Conservation (phyloP, 2,888 invertebrate genomes). For the Craniophora ligustri region DNA sequence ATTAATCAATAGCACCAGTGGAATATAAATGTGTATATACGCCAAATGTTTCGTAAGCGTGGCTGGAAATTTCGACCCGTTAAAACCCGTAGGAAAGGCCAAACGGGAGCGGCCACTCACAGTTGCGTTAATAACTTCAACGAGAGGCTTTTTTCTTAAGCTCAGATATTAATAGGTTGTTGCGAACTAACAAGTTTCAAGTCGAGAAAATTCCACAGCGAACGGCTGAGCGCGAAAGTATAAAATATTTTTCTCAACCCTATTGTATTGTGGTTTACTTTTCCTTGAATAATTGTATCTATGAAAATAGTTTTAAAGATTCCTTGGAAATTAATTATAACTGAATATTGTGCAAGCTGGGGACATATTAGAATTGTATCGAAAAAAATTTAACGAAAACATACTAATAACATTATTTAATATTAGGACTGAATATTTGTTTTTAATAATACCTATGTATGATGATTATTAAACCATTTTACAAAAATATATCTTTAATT, state of each 20-base stretch:
- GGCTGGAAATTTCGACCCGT: not conserved
- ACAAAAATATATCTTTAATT: too few relatives aligned
- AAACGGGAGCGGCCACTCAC: not conserved
- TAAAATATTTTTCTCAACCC: conserved; percentile 25
- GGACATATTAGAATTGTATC: too few relatives aligned
- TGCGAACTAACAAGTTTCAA: conserved; percentile 46
- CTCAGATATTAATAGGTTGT: conserved; percentile 50
- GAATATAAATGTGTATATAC: not conserved
- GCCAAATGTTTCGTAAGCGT: not conserved
- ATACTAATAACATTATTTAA: too few relatives aligned
- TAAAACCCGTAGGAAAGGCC: conserved; percentile 4
- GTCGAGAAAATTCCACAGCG: conserved; percentile 35
- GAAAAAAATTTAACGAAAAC: too few relatives aligned
- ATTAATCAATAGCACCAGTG: not conserved
- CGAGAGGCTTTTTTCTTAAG: conserved; percentile 39
- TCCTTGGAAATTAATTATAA: conserved; percentile 14
- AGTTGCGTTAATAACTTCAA: conserved; percentile 31
- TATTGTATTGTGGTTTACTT: conserved; percentile 32
- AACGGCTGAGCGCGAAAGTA: conserved; percentile 23
- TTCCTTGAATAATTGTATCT: conserved; percentile 12
- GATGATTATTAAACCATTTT: too few relatives aligned
- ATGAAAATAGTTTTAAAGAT: conserved; percentile 7
- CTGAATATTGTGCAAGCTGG: conserved; percentile 7
- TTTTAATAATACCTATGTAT: too few relatives aligned
- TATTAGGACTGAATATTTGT: too few relatives aligned